Conservation (phyloP, 2,888 invertebrate genomes). For the Leucoptera coffeella region DNA sequence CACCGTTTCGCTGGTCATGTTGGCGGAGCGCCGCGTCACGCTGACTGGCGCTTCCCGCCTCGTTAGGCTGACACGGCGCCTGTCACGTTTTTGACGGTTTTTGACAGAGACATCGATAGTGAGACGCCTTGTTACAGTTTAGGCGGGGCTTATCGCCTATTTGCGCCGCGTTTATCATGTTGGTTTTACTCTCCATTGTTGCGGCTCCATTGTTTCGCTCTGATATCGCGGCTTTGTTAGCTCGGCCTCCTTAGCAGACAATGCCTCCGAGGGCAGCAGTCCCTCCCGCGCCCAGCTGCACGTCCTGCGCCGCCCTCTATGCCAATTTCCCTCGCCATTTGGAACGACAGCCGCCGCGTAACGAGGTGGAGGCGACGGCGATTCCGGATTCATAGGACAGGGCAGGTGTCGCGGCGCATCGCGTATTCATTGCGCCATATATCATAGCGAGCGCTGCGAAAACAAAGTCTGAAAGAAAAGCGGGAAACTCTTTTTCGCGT, state of each 20-base stretch:
- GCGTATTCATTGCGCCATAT: conserved; percentile 49
- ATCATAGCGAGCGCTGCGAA: conserved; percentile 26
- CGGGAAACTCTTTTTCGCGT: conserved; percentile 27
- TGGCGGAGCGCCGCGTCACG: conserved; percentile 17
- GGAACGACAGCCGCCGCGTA: conserved; percentile 13
- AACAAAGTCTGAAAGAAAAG: conserved; percentile 12
- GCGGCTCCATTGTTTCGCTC: neutral
- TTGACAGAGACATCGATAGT: conserved; percentile 52
- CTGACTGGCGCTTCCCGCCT: conserved; percentile 25
- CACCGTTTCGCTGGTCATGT: conserved; percentile 1
- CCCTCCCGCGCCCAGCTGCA: too few species aligned
- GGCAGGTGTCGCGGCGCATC: conserved; percentile 42
- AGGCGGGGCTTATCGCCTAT: conserved; percentile 38
- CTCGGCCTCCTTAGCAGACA: too few species aligned
- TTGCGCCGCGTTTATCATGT: conserved; percentile 27
- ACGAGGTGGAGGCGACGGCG: conserved; percentile 24
- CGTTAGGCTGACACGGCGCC: conserved; percentile 47
- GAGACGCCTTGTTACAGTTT: conserved; percentile 36
- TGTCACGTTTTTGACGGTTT: conserved; percentile 49
- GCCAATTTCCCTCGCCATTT: conserved; percentile 12
- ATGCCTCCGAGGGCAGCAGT: too few species aligned
- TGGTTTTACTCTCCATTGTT: conserved; percentile 36
- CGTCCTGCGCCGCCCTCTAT: conserved; percentile 8
- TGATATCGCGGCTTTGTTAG: too few species aligned
- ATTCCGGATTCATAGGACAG: conserved; percentile 40